These are phyloP conservation scores for Magallana gigas DNA, from an alignment of 1,140 invertebrate genomes.

Conservation along the genomic window DNA sequence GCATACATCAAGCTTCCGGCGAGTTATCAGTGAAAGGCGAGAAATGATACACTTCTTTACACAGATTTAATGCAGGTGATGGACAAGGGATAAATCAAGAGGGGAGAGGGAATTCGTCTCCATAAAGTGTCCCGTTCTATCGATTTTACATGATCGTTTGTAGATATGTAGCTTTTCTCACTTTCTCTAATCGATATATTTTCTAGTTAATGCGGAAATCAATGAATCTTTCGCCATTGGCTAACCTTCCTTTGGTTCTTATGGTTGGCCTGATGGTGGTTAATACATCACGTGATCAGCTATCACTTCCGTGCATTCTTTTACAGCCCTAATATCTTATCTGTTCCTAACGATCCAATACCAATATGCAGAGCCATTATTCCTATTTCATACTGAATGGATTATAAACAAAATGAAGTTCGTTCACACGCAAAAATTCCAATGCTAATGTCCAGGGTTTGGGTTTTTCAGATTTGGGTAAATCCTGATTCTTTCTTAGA, in stretches of 20 bases:
- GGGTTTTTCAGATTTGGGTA: no score
- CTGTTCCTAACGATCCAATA: neutral
- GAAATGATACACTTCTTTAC: neutral
- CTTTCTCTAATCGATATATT: constrained; percentile 24
- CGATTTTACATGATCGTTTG: constrained; percentile 2
- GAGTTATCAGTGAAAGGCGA: neutral
- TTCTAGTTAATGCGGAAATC: neutral
- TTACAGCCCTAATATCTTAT: neutral
- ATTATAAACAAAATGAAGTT: neutral
- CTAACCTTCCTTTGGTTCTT: no score
- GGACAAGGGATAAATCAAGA: neutral
- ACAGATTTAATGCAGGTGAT: neutral
- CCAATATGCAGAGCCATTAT: neutral
- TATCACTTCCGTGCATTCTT: neutral
- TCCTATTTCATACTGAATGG: neutral
- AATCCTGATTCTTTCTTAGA: no score
- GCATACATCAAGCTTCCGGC: neutral
- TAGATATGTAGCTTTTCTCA: neutral
- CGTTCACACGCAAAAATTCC: neutral
- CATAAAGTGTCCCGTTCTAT: neutral
- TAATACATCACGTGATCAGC: neutral
- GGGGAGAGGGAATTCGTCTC: neutral
- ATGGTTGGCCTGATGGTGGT: neutral
- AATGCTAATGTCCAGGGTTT: neutral
- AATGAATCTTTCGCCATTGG: neutral